A percentile compares a stretch with the other conserved stretches of the same genome.
These are phyloP conservation scores for Adrianichthys oophorus DNA, from an alignment of 2,797 vertebrate species.

Conservation along the genomic window DNA sequence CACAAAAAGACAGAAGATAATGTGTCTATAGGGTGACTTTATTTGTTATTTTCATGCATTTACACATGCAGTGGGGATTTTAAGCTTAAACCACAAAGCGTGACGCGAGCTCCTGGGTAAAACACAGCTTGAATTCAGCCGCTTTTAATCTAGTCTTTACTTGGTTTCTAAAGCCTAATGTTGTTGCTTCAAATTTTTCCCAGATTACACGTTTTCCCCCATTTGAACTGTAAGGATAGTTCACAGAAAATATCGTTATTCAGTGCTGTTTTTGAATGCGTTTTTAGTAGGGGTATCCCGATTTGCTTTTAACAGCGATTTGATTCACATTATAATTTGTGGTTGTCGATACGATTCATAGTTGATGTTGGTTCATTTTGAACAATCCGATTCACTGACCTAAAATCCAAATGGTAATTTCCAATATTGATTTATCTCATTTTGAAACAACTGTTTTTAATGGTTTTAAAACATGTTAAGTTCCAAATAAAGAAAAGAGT, in stretches of 20 bases:
- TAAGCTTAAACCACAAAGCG: constrained; percentile 29
- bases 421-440: too few species aligned
- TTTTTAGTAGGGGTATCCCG: too few species aligned
- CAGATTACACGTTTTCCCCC: constrained; percentile 24
- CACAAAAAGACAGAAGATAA: constrained; percentile 19
- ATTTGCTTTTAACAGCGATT: too few species aligned
- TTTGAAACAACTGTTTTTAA: too few species aligned
- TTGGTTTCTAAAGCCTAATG: constrained; percentile 8
- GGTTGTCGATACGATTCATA: too few species aligned
- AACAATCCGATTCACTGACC: too few species aligned
- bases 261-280: too few species aligned
- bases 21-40: constrained; percentile 18
- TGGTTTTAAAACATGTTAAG: constrained; percentile 9
- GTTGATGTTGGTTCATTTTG: too few species aligned
- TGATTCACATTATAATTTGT: too few species aligned
- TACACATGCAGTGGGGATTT: constrained; percentile 38
- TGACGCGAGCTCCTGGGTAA: constrained; percentile 28
- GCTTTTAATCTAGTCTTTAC: constrained; percentile 12
- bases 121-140: constrained; percentile 31
- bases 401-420: too few species aligned
- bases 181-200: constrained; percentile 18
- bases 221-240: constrained; percentile 15
- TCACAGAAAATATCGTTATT: constrained; percentile 21
- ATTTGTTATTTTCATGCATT: constrained; percentile 32
- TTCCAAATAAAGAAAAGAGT: not conserved